These are phyloP conservation scores for Mayetiola destructor DNA, from an alignment of 2,888 invertebrate species.

Conservation along the genomic window DNA sequence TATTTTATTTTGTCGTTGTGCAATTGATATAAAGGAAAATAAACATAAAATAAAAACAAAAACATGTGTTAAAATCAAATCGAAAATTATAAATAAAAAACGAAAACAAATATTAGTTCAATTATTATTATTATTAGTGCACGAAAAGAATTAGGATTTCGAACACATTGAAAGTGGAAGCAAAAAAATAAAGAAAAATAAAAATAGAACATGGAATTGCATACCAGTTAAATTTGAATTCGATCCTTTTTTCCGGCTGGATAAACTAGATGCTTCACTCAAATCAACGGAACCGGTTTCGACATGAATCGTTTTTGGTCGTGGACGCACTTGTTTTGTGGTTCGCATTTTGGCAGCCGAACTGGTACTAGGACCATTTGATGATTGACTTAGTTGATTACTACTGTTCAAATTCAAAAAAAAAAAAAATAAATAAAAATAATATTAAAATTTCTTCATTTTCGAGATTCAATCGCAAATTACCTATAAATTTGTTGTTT, in stretches of 20 bases:
- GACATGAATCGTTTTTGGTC: slow-evolving; percentile 84
- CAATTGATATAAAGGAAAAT: slow-evolving; percentile 19
- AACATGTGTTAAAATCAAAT: slow-evolving; percentile 16
- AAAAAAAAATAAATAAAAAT: not conserved
- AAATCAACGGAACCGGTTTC: slow-evolving; percentile 65
- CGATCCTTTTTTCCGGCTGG: slow-evolving; percentile 65
- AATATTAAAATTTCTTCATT: not conserved
- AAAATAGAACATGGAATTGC: no score
- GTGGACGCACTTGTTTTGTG: slow-evolving; percentile 52
- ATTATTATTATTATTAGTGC: not conserved
- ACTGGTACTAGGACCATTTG: not conserved
- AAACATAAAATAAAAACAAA: slow-evolving; percentile 18
- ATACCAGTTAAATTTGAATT: slow-evolving; percentile 69
- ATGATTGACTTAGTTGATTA: not conserved
- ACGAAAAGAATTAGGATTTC: not conserved
- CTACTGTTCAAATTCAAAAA: not conserved
- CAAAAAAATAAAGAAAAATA: no score
- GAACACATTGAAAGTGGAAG: no score
- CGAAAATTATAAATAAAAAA: not conserved
- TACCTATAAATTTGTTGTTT: no score
- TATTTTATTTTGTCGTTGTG: slow-evolving; percentile 23
- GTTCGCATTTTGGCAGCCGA: slow-evolving; percentile 47
- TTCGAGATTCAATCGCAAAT: no score
- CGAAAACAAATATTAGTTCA: no score
- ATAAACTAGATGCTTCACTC: slow-evolving; percentile 58